Evolutionary conservation across 1,140 invertebrate genomes (phyloP), one percentile per base, ranked within the genome.

Genomic region (Coboldia fuscipes): DNA sequence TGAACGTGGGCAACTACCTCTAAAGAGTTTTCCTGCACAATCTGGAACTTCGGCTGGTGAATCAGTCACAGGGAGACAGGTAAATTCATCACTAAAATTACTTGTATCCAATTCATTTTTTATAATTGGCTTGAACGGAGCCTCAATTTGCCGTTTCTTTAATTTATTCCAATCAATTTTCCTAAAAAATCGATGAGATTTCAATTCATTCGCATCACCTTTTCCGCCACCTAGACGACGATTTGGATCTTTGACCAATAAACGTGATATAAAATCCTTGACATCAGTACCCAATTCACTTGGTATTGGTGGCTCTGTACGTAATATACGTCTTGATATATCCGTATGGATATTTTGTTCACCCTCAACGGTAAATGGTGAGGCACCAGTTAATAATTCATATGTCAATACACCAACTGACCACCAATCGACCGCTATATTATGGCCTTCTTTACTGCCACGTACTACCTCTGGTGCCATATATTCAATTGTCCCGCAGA

Each of bases 361-460:
- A 18, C 86, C 85, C 41, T 93, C 85, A 1, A 92, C 79, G 5
- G 89, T 93, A 55, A 97, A 97, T n/a, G 92, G 92, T 0, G 89
- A 94, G 3, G 85, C 85, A 16, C 92, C 90, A 2, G 89, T 96
- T n/a, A 97, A 56, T 7, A 97, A 66, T 60, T 97, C 92, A 63
- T 92, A 97, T 0, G 84, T 88, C 12, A 97, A 59, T 0, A 97
- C 89, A n/a, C 90, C 90, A 1, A 97, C 75, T 33, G 85, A 89
- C 89, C 89, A 96, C 89, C 90, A 97, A 60, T 96, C 90, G 3
- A 93, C 89, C 40, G 84, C 81, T 51, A 82, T 76, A 70, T 90
- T 81, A 56, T 93, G 86, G 20, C 86, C 86, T 34, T 71, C 67
- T 27, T 67, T 70, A 35, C 77, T 75, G 30, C 78, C 78, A 40